Percentiles rank a stretch among this genome's conserved stretches.
Conservation (phyloP, 2,797 vertebrate genomes). For the Chelidonichthys spinosus region DNA sequence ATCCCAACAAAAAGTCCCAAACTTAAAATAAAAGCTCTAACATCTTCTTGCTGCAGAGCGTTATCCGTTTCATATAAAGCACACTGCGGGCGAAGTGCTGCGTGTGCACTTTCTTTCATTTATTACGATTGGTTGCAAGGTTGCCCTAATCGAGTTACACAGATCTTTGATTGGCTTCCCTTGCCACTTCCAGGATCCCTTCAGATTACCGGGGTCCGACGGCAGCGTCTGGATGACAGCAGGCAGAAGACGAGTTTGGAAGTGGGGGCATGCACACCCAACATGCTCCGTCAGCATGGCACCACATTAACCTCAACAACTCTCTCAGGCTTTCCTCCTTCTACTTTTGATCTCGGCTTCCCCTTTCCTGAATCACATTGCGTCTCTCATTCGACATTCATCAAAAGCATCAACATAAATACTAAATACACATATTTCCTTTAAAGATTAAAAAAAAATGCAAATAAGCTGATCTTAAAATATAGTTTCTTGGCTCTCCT, state of each 20-base stretch:
- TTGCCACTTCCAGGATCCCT: slow-evolving; percentile 46
- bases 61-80: slow-evolving; percentile 31
- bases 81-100: slow-evolving; percentile 58
- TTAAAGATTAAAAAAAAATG: slow-evolving; percentile 63
- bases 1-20: not conserved
- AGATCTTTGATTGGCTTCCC: slow-evolving; percentile 65
- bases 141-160: slow-evolving; percentile 58
- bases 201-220: slow-evolving; percentile 49
- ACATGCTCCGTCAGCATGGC: slow-evolving; percentile 72
- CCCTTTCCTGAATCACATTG: slow-evolving; percentile 34
- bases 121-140: slow-evolving; percentile 62
- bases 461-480: slow-evolving; percentile 70
- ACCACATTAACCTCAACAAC: slow-evolving; percentile 74
- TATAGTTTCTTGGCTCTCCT: slow-evolving; percentile 73
- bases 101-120: slow-evolving; percentile 53
- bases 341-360: slow-evolving; percentile 52
- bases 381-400: slow-evolving; percentile 63
- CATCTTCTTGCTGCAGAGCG: slow-evolving; percentile 9
- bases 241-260: slow-evolving; percentile 55
- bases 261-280: slow-evolving; percentile 35
- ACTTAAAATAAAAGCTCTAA: not conserved
- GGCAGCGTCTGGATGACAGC: slow-evolving; percentile 59
- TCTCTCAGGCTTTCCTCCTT: slow-evolving; percentile 49
- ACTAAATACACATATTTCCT: slow-evolving; percentile 65
- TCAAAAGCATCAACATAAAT: slow-evolving; percentile 65